phyloP scores from a whole-genome alignment of 2,797 vertebrate species.

The Brachyalestes nurse region DNA sequence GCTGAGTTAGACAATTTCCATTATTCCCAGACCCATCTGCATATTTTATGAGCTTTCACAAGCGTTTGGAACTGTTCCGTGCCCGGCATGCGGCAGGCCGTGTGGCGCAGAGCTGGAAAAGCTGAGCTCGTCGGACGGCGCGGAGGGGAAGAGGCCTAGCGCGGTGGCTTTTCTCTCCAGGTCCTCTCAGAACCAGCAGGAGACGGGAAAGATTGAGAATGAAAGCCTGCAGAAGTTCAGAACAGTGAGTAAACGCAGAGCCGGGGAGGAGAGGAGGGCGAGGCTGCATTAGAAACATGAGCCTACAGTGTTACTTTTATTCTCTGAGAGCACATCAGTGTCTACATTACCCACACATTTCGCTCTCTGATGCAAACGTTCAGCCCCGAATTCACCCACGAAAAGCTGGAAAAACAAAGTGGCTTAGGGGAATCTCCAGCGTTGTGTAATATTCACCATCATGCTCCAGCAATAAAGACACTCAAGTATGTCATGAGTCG shows the following conservation, averaged over 20 bases:
- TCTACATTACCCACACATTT: not conserved
- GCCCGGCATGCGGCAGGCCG: not conserved
- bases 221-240: not conserved
- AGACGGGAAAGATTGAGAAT: not conserved
- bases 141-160: not conserved
- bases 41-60: constrained; percentile 35
- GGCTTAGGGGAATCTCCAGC: not conserved
- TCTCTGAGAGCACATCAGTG: not conserved
- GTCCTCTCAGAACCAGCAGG: not conserved
- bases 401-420: not conserved
- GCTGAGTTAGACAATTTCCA: not conserved
- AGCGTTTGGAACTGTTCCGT: constrained; percentile 16
- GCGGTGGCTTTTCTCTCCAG: not conserved
- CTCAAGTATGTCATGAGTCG: not conserved
- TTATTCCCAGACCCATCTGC: constrained; percentile 10
- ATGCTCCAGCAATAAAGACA: not conserved
- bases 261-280: not conserved
- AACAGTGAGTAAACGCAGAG: not conserved
- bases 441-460: not conserved
- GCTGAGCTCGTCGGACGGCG: not conserved
- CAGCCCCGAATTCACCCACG: not conserved
- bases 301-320: not conserved
- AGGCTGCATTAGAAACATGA: constrained; percentile 29
- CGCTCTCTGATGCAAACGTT: not conserved
- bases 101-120: not conserved